Evolutionary conservation across 2,888 invertebrate species (phyloP).

Genomic region (Macropis europaea): DNA sequence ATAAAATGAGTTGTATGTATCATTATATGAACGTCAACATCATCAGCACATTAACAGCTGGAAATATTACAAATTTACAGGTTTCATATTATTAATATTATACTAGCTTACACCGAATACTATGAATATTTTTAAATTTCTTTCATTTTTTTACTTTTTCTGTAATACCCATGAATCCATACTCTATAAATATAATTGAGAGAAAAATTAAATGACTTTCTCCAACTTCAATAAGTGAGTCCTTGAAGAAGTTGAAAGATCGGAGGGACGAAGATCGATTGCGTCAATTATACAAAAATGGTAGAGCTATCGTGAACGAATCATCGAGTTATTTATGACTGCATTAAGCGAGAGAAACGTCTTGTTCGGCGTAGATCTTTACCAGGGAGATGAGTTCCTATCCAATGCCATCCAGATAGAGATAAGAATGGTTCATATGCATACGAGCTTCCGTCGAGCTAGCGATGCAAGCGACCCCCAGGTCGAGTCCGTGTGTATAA

Average conservation of each 20-base stretch:
- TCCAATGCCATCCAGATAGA: constrained; percentile 32
- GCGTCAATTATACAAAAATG: constrained; percentile 1
- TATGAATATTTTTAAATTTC: too few species aligned
- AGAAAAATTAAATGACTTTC: neutral
- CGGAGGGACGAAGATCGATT: neutral
- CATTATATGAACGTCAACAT: too few species aligned
- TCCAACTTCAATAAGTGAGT: too few species aligned
- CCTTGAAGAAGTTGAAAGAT: constrained; percentile 29
- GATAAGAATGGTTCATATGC: constrained; percentile 53
- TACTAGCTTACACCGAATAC: too few species aligned
- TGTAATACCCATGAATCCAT: too few species aligned
- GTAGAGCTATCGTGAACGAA: constrained; percentile 43
- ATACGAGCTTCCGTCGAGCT: constrained; percentile 21
- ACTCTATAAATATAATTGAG: too few species aligned
- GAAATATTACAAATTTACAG: too few species aligned
- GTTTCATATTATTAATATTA: too few species aligned
- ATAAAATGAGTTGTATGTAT: too few species aligned
- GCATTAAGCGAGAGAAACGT: constrained; percentile 31
- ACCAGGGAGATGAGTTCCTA: constrained; percentile 42
- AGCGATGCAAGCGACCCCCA: constrained; percentile 9
- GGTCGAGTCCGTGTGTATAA: constrained; percentile 22
- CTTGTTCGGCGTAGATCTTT: constrained; percentile 15
- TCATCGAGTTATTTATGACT: constrained; percentile 51
- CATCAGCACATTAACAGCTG: too few species aligned
- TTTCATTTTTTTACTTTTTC: too few species aligned